Evolutionary conservation across 2,113 vertebrate species (phyloP).

Genomic region (Paracyprichromis sp.): DNA sequence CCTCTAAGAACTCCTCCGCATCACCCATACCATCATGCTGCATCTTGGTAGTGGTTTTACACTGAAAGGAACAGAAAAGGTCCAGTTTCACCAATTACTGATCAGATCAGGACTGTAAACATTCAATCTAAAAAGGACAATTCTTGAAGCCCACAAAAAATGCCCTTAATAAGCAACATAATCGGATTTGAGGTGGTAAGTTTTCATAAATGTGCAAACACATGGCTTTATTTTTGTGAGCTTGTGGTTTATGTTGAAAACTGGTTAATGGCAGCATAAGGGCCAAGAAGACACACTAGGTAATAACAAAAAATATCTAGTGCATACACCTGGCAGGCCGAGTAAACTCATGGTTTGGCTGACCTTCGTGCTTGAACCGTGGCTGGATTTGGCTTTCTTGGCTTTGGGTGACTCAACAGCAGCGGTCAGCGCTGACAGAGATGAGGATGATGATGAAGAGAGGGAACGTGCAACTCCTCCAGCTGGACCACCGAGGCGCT

Average conservation of each 20-base stretch:
- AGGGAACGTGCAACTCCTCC: constrained; percentile 8
- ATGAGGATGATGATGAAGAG: constrained; percentile 50
- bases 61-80: constrained; percentile 13
- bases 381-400: constrained; percentile 85
- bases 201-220: neutral
- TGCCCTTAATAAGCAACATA: neutral
- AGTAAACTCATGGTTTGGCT: neutral
- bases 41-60: neutral
- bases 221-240: neutral
- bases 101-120: neutral
- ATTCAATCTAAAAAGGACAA: neutral
- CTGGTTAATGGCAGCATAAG: neutral
- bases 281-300: neutral
- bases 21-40: constrained; percentile 3
- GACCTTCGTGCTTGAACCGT: constrained; percentile 59
- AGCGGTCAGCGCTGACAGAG: constrained; percentile 2
- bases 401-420: constrained; percentile 84
- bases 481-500: constrained; percentile 59
- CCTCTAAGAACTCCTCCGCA: constrained; percentile 51
- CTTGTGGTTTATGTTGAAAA: neutral
- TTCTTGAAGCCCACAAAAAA: neutral
- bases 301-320: neutral
- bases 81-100: neutral
- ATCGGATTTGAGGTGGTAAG: neutral
- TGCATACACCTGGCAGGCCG: neutral